Percentiles rank a stretch among this genome's conserved stretches.
Evolutionary conservation across 2,888 invertebrate genomes (phyloP).

Genomic region (Argyra leucocephala): DNA sequence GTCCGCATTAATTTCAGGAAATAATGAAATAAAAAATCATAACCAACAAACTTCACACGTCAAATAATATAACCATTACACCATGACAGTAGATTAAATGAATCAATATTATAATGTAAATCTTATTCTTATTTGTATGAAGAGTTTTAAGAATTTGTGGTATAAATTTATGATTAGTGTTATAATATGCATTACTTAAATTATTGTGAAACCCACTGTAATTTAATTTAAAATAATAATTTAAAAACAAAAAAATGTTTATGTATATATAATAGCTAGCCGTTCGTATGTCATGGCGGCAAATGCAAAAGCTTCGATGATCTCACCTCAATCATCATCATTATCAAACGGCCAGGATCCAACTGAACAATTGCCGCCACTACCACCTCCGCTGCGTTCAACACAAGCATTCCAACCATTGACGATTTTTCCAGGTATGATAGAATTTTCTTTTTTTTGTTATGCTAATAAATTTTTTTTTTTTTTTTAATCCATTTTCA

Average conservation of each 20-base stretch:
- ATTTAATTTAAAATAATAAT: too few relatives aligned
- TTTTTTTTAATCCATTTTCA: conserved; percentile 11
- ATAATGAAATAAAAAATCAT: too few relatives aligned
- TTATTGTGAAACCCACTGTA: too few relatives aligned
- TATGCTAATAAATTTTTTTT: conserved; percentile 15
- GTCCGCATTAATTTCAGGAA: too few relatives aligned
- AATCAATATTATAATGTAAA: too few relatives aligned
- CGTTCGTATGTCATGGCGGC: conserved; percentile 45
- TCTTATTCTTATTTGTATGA: too few relatives aligned
- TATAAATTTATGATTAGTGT: background rate
- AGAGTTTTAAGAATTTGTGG: too few relatives aligned
- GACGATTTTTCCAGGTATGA: conserved; percentile 45
- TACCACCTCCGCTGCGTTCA: conserved; percentile 46
- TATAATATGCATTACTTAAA: too few relatives aligned
- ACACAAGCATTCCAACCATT: conserved; percentile 45
- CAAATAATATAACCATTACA: too few relatives aligned
- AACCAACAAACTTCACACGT: too few relatives aligned
- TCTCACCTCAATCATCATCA: conserved; percentile 45
- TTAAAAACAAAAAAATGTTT: background rate
- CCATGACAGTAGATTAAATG: too few relatives aligned
- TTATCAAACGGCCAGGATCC: conserved; percentile 46
- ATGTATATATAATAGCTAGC: conserved; percentile 32
- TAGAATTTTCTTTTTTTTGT: conserved; percentile 12
- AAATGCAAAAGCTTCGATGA: conserved; percentile 45
- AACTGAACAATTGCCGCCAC: conserved; percentile 44